These are phyloP conservation scores for Hetaerina americana DNA, from an alignment of 1,140 invertebrate species.

Conservation along the genomic window DNA sequence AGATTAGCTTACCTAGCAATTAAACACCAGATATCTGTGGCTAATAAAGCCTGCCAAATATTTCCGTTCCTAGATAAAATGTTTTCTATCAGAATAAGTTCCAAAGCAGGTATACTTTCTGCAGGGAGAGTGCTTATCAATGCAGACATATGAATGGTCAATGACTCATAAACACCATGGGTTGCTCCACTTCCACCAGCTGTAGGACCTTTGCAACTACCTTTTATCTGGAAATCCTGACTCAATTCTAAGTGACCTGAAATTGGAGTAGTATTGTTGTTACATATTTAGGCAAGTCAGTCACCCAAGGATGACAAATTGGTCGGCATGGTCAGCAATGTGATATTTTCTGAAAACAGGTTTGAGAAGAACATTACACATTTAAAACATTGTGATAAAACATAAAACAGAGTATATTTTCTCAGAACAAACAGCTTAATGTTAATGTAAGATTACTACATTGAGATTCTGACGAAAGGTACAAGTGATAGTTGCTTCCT, in stretches of 20 bases:
- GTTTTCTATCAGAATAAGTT: conserved; percentile 7
- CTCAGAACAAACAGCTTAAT: too few species aligned
- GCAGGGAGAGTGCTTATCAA: conserved; percentile 2
- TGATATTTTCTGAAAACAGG: too few species aligned
- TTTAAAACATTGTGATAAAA: too few species aligned
- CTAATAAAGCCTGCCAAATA: conserved; percentile 9
- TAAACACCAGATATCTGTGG: conserved; percentile 11
- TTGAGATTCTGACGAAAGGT: too few species aligned
- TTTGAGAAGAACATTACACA: too few species aligned
- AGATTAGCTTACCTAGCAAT: conserved; percentile 9
- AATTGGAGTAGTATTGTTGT: too few species aligned
- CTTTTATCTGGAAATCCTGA: conserved; percentile 3
- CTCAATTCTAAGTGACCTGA: conserved; percentile 11
- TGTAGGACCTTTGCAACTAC: background rate
- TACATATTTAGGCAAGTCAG: too few species aligned
- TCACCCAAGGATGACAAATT: too few species aligned
- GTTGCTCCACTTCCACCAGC: background rate
- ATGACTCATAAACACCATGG: conserved; percentile 5
- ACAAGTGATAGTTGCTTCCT: too few species aligned
- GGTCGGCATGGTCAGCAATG: too few species aligned
- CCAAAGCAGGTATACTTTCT: background rate
- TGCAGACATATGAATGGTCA: conserved; percentile 7
- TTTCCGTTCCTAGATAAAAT: conserved; percentile 4
- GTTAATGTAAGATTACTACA: too few species aligned
- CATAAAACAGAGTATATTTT: too few species aligned